A percentile compares a stretch with the other conserved stretches of the same genome.
phyloP scores from a whole-genome alignment of 92 coral and sea anemone genomes.

The Bergia sp. region DNA sequence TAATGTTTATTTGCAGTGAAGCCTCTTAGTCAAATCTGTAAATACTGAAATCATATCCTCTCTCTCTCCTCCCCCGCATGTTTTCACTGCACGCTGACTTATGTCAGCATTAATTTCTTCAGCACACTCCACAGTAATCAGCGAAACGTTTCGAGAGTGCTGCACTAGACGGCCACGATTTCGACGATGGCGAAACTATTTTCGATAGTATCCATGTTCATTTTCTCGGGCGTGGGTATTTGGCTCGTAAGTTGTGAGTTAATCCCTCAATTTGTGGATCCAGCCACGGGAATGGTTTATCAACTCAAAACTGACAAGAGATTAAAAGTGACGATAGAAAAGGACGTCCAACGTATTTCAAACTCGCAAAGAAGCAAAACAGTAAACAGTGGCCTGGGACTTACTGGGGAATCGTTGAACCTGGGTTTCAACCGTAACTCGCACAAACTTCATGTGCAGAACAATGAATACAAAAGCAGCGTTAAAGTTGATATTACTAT shows the following conservation, averaged over 20 bases:
- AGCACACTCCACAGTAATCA: not conserved
- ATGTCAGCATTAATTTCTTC: not conserved
- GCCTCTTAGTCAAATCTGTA: no score
- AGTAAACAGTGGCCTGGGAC: constrained; percentile 1
- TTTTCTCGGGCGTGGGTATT: not conserved
- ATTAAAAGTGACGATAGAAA: constrained; percentile 8
- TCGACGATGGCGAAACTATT: not conserved
- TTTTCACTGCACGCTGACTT: not conserved
- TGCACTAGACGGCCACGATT: not conserved
- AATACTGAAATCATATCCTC: no score
- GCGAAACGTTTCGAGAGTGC: no score
- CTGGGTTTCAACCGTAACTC: constrained; percentile 20
- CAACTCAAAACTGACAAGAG: constrained; percentile 15
- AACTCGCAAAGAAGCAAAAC: constrained; percentile 16
- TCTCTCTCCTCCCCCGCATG: not conserved
- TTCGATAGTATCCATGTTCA: not conserved
- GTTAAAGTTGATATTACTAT: not conserved
- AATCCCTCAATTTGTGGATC: constrained; percentile 11
- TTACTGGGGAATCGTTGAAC: not conserved
- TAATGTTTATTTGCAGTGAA: not conserved
- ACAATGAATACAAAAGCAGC: not conserved
- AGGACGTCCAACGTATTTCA: not conserved
- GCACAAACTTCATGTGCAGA: constrained; percentile 8
- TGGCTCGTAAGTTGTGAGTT: not conserved
- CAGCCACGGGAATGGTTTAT: constrained; percentile 1